Evolutionary conservation across 2,113 vertebrate species (phyloP), one percentile per base, ranked within the genome.

Genomic region (Gulo gulo): DNA sequence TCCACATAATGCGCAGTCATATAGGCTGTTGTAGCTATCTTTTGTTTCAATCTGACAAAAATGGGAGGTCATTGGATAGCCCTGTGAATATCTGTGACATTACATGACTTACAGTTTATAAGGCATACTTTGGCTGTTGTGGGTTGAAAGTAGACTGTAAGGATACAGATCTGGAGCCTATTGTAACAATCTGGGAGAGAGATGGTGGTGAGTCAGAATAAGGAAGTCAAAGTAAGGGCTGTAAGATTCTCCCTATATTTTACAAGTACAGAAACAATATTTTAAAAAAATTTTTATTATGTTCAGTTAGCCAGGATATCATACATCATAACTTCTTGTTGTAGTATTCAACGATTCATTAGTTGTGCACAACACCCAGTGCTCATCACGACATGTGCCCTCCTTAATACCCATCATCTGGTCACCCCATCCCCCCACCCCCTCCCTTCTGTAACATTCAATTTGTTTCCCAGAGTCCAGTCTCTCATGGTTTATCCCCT

Each of bases 1-100:
- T 11, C 3, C 52, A 39, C 15, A 34, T 23, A 23, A 15, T 2
- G 4, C 3, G 39, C 23, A 2, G 2, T 18, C 45, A n/a, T 29
- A 1, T 29, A 78, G 29, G 36, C 4, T 26, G 15, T 21, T 16
- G 1, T 21, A 50, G 63, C 69, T 23, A 39, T 45, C 63, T 79
- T 31, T 29, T 11, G 20, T 20, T 82, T 42, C 67, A 57, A 52
- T 67, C 6, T 71, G n/a, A 92, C 71, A 95, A 31, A 95, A 63
- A 36, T 78, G 9, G 26, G 34, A 55, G 23, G 21, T 13, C 24
- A 67, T 9, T n/a, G 20, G 34, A 36, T 61, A 36, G 1, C 52
- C 59, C 42, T 79, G 16, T 95, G 21, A 20, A 24, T 67, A 24
- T 74, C 20, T 86, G n/a, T 83, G 34, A 55, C 50, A 45, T 59